Evolutionary conservation across 2,888 invertebrate genomes (phyloP).

Genomic region (Ptychoptera contaminata): DNA sequence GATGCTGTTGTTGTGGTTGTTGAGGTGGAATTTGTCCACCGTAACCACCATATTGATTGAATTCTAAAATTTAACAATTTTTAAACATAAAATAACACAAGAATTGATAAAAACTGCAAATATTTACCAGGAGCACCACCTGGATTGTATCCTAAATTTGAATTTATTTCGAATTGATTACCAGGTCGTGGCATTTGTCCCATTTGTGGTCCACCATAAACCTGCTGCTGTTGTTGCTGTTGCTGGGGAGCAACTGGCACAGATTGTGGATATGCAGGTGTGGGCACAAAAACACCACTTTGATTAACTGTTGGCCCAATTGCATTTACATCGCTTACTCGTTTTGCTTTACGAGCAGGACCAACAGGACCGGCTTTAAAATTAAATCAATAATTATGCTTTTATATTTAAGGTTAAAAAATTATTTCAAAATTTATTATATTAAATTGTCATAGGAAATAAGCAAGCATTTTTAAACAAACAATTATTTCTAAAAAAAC

Average conservation of each 20-base stretch:
- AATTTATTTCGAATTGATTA: too few relatives aligned
- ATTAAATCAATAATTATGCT: too few relatives aligned
- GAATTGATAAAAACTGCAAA: neutral
- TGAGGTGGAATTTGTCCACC: neutral
- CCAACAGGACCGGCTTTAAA: slow-evolving; percentile 12
- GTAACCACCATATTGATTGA: slow-evolving; percentile 24
- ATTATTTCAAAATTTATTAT: too few relatives aligned
- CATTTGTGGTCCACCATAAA: too few relatives aligned
- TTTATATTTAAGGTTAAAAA: too few relatives aligned
- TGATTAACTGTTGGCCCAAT: slow-evolving; percentile 34
- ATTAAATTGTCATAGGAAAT: too few relatives aligned
- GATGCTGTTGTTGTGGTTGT: neutral
- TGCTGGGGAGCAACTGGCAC: neutral
- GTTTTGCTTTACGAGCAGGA: slow-evolving; percentile 40
- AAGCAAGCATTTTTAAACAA: too few relatives aligned
- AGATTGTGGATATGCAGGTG: slow-evolving; percentile 5
- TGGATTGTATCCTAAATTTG: slow-evolving; percentile 8
- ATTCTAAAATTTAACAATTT: slow-evolving; percentile 19
- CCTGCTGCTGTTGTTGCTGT: slow-evolving; percentile 2
- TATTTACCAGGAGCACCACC: neutral
- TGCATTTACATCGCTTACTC: slow-evolving; percentile 52
- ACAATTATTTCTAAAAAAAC: too few relatives aligned
- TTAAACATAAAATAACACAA: neutral
- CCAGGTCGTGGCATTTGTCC: too few relatives aligned
- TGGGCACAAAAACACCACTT: slow-evolving; percentile 18